Percentiles rank a stretch among this genome's conserved stretches.
These are phyloP conservation scores for Coecobrya sp. DNA, from an alignment of 2,888 invertebrate species.

Conservation along the genomic window DNA sequence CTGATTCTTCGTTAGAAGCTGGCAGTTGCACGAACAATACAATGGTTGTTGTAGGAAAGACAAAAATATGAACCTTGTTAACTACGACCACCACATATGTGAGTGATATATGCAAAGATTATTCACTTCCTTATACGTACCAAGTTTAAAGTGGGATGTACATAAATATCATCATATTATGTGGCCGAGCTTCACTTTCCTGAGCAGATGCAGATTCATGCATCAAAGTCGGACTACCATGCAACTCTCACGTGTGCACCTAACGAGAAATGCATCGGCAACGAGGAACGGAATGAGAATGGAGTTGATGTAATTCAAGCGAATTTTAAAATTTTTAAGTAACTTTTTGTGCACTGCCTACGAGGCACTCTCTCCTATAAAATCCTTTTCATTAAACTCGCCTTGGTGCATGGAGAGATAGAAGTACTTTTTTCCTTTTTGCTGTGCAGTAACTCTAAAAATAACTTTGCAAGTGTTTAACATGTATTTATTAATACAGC, in stretches of 20 bases:
- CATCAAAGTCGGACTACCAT: background rate
- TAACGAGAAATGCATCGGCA: background rate
- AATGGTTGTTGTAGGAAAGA: background rate
- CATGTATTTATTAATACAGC: conserved; percentile 28
- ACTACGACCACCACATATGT: background rate
- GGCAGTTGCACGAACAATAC: background rate
- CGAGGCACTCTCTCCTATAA: background rate
- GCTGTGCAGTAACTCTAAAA: background rate
- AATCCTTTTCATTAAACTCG: conserved; percentile 39
- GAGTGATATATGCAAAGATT: background rate
- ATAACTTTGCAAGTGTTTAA: background rate
- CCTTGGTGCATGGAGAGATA: background rate
- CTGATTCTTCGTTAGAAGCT: background rate
- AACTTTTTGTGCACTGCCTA: background rate
- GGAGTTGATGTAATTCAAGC: background rate
- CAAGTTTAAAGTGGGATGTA: background rate
- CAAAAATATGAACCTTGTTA: conserved; percentile 1
- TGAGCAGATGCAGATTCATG: background rate
- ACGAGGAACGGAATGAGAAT: background rate
- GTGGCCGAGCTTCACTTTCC: background rate
- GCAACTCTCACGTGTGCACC: no score
- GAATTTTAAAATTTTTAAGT: conserved; percentile 13
- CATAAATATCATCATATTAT: background rate
- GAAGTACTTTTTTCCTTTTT: background rate
- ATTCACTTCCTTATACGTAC: background rate